phyloP scores from a whole-genome alignment of 2,797 vertebrate species.

The Echiichthys vipera region DNA sequence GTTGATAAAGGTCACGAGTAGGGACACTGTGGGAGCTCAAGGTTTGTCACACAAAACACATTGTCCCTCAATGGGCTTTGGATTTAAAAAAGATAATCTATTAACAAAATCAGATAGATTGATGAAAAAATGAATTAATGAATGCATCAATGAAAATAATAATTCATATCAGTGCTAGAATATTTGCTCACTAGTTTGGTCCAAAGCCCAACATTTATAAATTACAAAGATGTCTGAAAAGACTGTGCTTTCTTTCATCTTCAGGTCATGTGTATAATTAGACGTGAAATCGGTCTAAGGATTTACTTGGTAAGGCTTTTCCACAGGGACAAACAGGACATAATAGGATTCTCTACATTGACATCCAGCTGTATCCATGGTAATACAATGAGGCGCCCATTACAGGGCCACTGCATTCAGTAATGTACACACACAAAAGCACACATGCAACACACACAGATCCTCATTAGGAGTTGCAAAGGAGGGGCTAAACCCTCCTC shows the following conservation, averaged over 20 bases:
- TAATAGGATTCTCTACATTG: conserved; percentile 67
- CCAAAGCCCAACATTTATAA: not conserved
- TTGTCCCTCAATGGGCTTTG: too few relatives aligned
- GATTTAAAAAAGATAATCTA: not conserved
- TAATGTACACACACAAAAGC: conserved; percentile 18
- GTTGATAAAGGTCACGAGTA: conserved; percentile 62
- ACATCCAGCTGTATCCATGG: conserved; percentile 59
- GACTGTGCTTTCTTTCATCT: not conserved
- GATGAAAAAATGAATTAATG: too few relatives aligned
- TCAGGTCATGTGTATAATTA: conserved; percentile 58
- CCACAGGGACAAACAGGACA: conserved; percentile 46
- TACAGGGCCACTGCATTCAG: conserved; percentile 24
- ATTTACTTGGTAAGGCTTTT: conserved; percentile 64
- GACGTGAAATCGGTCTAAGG: conserved; percentile 44
- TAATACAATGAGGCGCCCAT: conserved; percentile 37
- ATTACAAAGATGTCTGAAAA: conserved; percentile 5
- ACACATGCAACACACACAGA: conserved; percentile 5
- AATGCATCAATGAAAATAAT: not conserved
- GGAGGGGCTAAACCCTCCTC: conserved; percentile 36
- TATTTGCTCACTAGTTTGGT: not conserved
- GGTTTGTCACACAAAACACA: not conserved
- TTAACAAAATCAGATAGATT: not conserved
- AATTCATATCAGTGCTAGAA: accelerated
- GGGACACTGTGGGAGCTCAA: not conserved
- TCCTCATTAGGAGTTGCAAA: conserved; percentile 38